Evolutionary conservation across 2,888 invertebrate genomes (phyloP).

Genomic region (Anarsia innoxiella): DNA sequence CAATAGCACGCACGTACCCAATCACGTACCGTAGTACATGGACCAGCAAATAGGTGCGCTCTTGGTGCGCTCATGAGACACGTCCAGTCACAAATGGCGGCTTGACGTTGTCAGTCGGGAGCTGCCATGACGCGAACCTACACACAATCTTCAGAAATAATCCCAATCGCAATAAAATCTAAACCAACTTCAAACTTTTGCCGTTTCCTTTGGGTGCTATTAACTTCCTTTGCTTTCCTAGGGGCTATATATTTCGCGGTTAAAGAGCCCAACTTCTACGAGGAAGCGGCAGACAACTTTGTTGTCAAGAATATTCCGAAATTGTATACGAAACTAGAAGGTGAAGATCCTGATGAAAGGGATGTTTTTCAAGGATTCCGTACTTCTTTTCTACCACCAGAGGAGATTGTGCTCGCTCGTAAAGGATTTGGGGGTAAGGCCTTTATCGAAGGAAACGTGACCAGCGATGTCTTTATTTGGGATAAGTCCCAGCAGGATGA

Average conservation of each 20-base stretch:
- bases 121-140: conserved; percentile 62
- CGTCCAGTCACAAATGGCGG: conserved; percentile 46
- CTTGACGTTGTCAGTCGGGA: conserved; percentile 29
- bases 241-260: conserved; percentile 39
- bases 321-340: conserved; percentile 50
- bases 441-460: conserved; percentile 41
- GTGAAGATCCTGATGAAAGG: conserved; percentile 70
- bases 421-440: too few species aligned
- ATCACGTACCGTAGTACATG: neutral
- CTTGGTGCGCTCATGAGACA: conserved; percentile 14
- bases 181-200: conserved; percentile 43
- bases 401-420: conserved; percentile 61
- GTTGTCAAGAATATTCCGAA: conserved; percentile 51
- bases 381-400: conserved; percentile 77
- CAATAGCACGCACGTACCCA: conserved; percentile 28
- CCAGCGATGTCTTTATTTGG: conserved; percentile 49
- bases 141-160: conserved; percentile 39
- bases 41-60: neutral
- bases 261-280: conserved; percentile 37
- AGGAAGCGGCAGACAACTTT: conserved; percentile 53
- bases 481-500: conserved; percentile 25
- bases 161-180: conserved; percentile 38
- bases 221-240: conserved; percentile 19
- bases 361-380: conserved; percentile 77
- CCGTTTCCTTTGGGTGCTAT: conserved; percentile 32